These are phyloP conservation scores for Semaprochilodus insignis DNA, from an alignment of 2,797 vertebrate species.

Conservation along the genomic window DNA sequence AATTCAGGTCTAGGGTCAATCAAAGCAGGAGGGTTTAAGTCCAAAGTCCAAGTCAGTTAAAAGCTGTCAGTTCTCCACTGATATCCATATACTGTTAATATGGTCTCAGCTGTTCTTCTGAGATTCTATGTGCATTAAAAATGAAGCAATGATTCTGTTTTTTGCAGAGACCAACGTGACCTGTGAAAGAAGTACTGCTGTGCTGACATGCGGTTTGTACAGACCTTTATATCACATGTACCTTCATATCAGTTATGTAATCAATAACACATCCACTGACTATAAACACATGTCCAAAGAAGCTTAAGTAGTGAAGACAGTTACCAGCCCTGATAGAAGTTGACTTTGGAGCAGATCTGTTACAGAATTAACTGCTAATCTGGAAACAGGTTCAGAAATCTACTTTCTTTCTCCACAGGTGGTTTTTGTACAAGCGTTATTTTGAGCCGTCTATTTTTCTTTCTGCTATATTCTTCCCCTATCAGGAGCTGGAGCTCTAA, in stretches of 20 bases:
- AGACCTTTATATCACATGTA: background rate
- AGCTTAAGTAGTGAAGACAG: background rate
- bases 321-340: too few relatives aligned
- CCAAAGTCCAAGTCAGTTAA: too few relatives aligned
- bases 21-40: too few relatives aligned
- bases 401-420: too few relatives aligned
- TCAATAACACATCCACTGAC: background rate
- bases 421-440: too few relatives aligned
- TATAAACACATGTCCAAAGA: background rate
- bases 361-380: too few relatives aligned
- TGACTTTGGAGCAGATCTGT: too few relatives aligned
- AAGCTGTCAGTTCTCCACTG: too few relatives aligned
- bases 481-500: conserved; percentile 1
- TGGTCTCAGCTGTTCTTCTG: too few relatives aligned
- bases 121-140: background rate
- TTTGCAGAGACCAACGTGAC: conserved; percentile 14
- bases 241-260: background rate
- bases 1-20: too few relatives aligned
- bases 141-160: conserved; percentile 7
- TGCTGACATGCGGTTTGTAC: conserved; percentile 46
- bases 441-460: background rate
- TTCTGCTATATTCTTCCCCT: background rate
- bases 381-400: too few relatives aligned
- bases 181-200: conserved; percentile 7
- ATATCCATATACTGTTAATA: too few relatives aligned